Evolutionary conservation across 2,888 invertebrate species (phyloP), one percentile per base, ranked within the genome.

Genomic region (Ochlodes sylvanus): DNA sequence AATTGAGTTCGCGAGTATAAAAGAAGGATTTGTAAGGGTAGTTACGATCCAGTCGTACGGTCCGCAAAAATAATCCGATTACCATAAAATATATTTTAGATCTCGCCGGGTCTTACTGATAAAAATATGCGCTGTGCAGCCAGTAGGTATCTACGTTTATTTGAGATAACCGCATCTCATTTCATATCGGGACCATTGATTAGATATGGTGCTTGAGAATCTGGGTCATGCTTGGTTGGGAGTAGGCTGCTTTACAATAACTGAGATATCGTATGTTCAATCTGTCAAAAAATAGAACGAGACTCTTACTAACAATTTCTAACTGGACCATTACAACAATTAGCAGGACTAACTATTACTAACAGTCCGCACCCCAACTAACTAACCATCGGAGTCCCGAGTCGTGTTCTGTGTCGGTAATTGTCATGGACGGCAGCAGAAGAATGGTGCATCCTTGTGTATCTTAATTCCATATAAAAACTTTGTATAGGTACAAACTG

Each of bases 61-160:
- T 52, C 58, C 55, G 67, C 66, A 60, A 61, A 67, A 44, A 67
- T 67, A 67, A 67, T 67, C 67, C 60, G 66, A 67, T 67, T 67
- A 67, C 54, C 66, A 61, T 67, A 61, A 61, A 61, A 67, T 61
- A 66, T 60, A 66, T 66, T 66, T 60, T 19, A 56, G 57, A 65
- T 60, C 47, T 60, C 52, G 52, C 57, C 57, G 21, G 34, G 21
- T 58, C 64, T 57, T 57, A 15, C 47, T 41, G 65, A 65, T 65
- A 65, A 60, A 58, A 66, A 66, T 66, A 65, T 65, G 58, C 58
- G 52, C 65, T 58, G 58, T 17, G 32, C 17, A n/a, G 57, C 27
- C 42, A 27, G 19, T 50, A 10, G 44, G 14, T 42, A n/a, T n/a
- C n/a, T n/a, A 58, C 12, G 19, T 38, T 57, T 57, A 41, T 41